Evolutionary conservation across 1,140 invertebrate species (phyloP).

Genomic region (Octopus sinensis): DNA sequence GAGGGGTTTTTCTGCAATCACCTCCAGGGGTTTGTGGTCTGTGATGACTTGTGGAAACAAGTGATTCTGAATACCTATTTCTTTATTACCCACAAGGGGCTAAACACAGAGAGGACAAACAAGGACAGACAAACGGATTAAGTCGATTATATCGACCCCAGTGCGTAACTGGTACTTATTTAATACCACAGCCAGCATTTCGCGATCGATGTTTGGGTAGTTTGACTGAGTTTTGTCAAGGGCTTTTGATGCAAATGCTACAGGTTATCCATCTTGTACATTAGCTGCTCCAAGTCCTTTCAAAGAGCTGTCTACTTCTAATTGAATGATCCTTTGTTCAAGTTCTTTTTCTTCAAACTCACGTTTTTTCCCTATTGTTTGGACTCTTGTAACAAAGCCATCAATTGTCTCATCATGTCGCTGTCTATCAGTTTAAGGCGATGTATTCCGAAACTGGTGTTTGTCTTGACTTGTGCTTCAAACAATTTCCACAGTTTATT

Average conservation of each 20-base stretch:
- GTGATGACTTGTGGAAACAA: slow-evolving; percentile 55
- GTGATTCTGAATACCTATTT: slow-evolving; percentile 58
- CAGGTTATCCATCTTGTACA: slow-evolving; percentile 55
- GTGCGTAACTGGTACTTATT: too few species aligned
- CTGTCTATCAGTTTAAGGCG: slow-evolving; percentile 14
- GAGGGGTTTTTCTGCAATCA: slow-evolving; percentile 27
- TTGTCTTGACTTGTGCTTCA: slow-evolving; percentile 10
- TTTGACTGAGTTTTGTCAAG: slow-evolving; percentile 54
- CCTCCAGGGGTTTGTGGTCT: slow-evolving; percentile 35
- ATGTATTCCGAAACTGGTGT: slow-evolving; percentile 19
- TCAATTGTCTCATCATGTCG: not conserved
- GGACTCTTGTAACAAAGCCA: slow-evolving; percentile 16
- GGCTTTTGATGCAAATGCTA: slow-evolving; percentile 56
- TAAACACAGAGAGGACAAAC: too few species aligned
- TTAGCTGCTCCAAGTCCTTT: slow-evolving; percentile 56
- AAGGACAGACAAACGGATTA: too few species aligned
- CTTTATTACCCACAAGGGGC: too few species aligned
- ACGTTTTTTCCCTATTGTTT: not conserved
- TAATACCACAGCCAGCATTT: slow-evolving; percentile 60
- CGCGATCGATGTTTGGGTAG: slow-evolving; percentile 59
- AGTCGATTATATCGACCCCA: too few species aligned
- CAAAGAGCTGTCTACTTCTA: slow-evolving; percentile 29
- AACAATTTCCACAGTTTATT: slow-evolving; percentile 19
- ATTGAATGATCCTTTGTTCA: too few species aligned
- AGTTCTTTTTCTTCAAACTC: too few species aligned